These are phyloP conservation scores for Petaurus breviceps DNA, from an alignment of 2,113 vertebrate species.

Conservation along the genomic window DNA sequence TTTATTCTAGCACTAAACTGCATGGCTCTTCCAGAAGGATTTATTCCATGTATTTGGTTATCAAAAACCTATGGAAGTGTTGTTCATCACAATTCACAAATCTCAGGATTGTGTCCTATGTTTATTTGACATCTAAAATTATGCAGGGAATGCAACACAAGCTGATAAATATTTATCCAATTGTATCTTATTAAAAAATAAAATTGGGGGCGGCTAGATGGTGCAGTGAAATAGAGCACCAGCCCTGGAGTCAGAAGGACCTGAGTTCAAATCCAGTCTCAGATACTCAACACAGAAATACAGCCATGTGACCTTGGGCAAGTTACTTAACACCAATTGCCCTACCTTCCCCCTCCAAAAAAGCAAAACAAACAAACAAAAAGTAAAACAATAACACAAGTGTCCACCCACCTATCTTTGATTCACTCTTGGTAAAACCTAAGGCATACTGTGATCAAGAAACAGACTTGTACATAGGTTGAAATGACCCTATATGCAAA, in stretches of 20 bases:
- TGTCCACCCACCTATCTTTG: neutral
- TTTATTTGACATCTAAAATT: neutral
- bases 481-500: neutral
- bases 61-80: neutral
- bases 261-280: too few relatives aligned
- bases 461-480: neutral
- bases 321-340: too few relatives aligned
- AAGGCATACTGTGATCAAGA: neutral
- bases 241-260: too few relatives aligned
- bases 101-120: neutral
- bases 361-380: too few relatives aligned
- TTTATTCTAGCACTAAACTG: slow-evolving; percentile 27
- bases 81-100: neutral
- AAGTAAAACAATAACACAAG: neutral
- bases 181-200: neutral
- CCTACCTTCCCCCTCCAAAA: too few relatives aligned
- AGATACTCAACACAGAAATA: too few relatives aligned
- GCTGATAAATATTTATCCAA: neutral
- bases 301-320: too few relatives aligned
- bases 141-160: neutral
- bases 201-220: neutral
- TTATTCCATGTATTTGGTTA: neutral
- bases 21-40: neutral
- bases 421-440: neutral
- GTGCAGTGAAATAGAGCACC: too few relatives aligned